Conservation (phyloP, 2,797 vertebrate species). For the Hippoglossus hippoglossus region DNA sequence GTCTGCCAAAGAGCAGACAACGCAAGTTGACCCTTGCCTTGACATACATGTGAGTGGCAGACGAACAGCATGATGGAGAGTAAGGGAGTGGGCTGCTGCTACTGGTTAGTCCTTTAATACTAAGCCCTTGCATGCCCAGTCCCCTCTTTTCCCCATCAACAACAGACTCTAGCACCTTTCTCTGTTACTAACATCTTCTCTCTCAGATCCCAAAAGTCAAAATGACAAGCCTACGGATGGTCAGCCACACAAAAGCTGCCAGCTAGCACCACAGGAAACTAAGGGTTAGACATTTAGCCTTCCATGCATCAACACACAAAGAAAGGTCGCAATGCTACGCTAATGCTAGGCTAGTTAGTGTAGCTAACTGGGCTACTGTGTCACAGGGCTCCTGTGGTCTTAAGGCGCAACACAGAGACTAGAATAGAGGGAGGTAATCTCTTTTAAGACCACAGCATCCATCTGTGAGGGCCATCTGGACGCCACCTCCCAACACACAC, state of each 20-base stretch:
- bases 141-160: not conserved
- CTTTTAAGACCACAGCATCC: conserved; percentile 87
- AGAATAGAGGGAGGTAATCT: conserved; percentile 88
- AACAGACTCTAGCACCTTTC: not conserved
- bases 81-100: conserved; percentile 14
- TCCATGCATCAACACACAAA: not conserved
- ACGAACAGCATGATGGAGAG: conserved; percentile 32
- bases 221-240: not conserved
- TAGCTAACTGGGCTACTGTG: conserved; percentile 78
- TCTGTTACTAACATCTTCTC: not conserved
- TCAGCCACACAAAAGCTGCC: too few relatives aligned
- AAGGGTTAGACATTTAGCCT: conserved; percentile 19
- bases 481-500: conserved; percentile 31
- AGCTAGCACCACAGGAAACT: not conserved
- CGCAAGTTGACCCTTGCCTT: conserved; percentile 40
- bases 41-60: conserved; percentile 22
- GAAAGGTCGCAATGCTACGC: conserved; percentile 39
- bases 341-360: conserved; percentile 48
- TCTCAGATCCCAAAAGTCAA: not conserved
- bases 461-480: conserved; percentile 91
- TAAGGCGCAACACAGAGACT: conserved; percentile 70
- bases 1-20: conserved; percentile 58
- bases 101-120: conserved; percentile 70
- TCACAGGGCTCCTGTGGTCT: conserved; percentile 74
- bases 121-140: conserved; percentile 39